These are phyloP conservation scores for Macrosoma leucophasiata DNA, from an alignment of 2,888 invertebrate species.

Conservation along the genomic window DNA sequence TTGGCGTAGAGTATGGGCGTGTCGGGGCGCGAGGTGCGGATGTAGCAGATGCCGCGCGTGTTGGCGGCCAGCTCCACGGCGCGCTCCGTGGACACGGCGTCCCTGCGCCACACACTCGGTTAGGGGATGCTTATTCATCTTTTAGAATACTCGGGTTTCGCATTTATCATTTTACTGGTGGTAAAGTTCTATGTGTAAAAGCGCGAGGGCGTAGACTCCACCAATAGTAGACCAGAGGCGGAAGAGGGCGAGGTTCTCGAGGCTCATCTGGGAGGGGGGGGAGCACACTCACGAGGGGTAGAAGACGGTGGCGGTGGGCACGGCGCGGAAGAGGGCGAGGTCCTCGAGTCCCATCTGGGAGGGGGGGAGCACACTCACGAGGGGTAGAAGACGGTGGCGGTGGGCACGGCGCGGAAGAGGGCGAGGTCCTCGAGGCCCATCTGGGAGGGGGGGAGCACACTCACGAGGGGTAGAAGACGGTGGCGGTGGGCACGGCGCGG, in stretches of 20 bases:
- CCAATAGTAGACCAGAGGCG: slow-evolving; percentile 97
- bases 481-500: slow-evolving; percentile 89
- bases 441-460: slow-evolving; percentile 23
- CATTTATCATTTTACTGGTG: no score
- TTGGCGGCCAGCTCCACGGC: slow-evolving; percentile 97
- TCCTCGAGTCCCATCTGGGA: slow-evolving; percentile 99
- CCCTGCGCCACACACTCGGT: slow-evolving; percentile 56
- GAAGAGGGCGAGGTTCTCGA: slow-evolving; percentile 69
- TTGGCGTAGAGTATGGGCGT: slow-evolving; percentile 90
- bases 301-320: slow-evolving; percentile 88
- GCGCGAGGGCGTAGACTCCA: slow-evolving; percentile 83
- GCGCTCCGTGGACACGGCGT: slow-evolving; percentile 96
- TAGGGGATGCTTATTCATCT: background rate
- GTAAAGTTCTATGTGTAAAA: no score
- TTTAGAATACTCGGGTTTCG: no score
- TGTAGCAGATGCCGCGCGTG: slow-evolving; percentile 95
- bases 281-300: slow-evolving; percentile 76
- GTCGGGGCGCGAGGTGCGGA: slow-evolving; percentile 95
- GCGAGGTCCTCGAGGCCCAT: background rate
- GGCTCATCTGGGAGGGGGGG: no score
- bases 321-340: slow-evolving; percentile 93
- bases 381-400: slow-evolving; percentile 90
- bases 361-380: slow-evolving; percentile 94
- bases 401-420: slow-evolving; percentile 97
- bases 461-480: slow-evolving; percentile 83